Percentiles rank a stretch among this genome's conserved stretches.
phyloP scores from a whole-genome alignment of 2,797 vertebrate genomes.

The Notoglanidium macrostoma region DNA sequence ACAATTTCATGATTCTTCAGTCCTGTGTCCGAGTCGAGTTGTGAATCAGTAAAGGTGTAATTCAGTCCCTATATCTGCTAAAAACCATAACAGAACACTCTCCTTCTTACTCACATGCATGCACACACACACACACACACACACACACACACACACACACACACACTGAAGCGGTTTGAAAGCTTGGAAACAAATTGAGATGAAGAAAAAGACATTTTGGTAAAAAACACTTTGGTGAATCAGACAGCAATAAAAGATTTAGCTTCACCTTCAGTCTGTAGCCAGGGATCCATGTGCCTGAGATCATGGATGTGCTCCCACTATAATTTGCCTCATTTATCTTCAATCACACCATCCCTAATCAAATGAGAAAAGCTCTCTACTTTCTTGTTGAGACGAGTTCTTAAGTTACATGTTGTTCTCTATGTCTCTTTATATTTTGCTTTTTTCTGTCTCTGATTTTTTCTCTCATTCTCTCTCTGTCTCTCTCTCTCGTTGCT shows the following conservation, averaged over 20 bases:
- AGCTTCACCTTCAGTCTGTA: constrained; percentile 57
- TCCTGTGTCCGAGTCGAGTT: background rate
- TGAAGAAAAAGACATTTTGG: constrained; percentile 37
- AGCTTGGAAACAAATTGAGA: constrained; percentile 58
- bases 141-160: background rate
- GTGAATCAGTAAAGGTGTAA: background rate
- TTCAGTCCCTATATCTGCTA: background rate
- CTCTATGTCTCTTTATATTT: background rate
- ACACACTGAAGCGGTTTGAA: constrained; percentile 42
- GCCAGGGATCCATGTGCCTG: constrained; percentile 37
- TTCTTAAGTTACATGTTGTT: constrained; percentile 17
- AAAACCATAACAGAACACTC: background rate
- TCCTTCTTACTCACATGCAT: background rate
- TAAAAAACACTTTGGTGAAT: constrained; percentile 62
- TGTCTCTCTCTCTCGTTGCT: background rate
- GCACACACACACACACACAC: background rate
- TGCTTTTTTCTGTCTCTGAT: background rate
- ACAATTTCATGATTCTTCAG: too few relatives aligned
- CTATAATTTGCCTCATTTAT: constrained; percentile 52
- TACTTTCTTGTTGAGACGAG: constrained; percentile 18
- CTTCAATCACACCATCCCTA: constrained; percentile 47
- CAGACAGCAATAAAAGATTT: constrained; percentile 64
- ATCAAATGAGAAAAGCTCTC: constrained; percentile 49
- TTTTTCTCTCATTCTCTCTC: background rate
- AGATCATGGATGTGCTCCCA: constrained; percentile 40